Evolutionary conservation across 2,113 vertebrate species (phyloP), one percentile per base, ranked within the genome.

Genomic region (Pseudorhombus dupliciocellatus): DNA sequence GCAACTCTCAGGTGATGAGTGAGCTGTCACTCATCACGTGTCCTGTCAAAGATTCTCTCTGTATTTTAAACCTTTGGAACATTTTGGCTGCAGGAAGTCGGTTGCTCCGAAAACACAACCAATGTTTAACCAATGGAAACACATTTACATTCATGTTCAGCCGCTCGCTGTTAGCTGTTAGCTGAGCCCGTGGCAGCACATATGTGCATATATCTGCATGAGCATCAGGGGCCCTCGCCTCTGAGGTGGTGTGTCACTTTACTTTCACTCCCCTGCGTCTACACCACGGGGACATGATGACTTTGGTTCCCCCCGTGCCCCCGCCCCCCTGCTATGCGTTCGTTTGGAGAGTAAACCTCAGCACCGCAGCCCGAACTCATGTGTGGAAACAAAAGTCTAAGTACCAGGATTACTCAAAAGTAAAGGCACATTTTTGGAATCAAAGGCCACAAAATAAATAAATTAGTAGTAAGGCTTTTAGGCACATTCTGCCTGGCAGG

Each of bases 151-250:
- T 42, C 42, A 50, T 18, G 11, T 25, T 18, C 22, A 53, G 5
- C 31, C 34, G 44, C 44, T 37, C 24, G 34, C 63, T 46, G 28
- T 18, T 69, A 37, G 28, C 4, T 14, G 22, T 24, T 5, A 48
- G 9, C 60, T 21, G 40, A 44, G 40, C 40, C 40, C 4, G 40
- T 44, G 12, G 40, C 40, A 16, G 7, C 31, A 48, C 16, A 7
- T 34, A 55, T 73, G 34, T 34, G 66, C 59, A 73, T 68, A 57
- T 37, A 58, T 83, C 61, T 72, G n/a, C 62, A 78, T 67, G n/a
- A n/a, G n/a, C n/a, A n/a, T n/a, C n/a, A n/a, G n/a, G n/a, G 15
- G 56, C 66, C 79, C 64, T 72, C 42, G 59, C 84, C 78, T 56
- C 82, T 57, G 71, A 69, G 72, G 60, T 63, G 40, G 61, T 62